Conservation (phyloP, 2,797 vertebrate species). For the Odontamblyopus lacepedii region DNA sequence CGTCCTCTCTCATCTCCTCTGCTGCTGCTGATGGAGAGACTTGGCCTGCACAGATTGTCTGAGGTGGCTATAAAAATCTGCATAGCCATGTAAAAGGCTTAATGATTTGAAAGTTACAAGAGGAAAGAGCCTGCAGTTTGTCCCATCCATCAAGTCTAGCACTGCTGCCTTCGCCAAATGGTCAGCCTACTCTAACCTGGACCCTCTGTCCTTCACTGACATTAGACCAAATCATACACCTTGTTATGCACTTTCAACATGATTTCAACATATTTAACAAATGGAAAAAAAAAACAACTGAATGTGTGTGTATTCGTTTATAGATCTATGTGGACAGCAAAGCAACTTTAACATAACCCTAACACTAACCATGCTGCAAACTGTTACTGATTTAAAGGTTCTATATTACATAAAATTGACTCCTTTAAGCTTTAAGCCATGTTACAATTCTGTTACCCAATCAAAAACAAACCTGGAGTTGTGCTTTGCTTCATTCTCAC, state of each 20-base stretch:
- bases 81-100: conserved; percentile 78
- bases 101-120: conserved; percentile 84
- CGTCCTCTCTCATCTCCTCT: conserved; percentile 14
- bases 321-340: conserved; percentile 35
- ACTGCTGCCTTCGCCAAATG: conserved; percentile 70
- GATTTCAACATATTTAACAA: not conserved
- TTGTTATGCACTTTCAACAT: conserved; percentile 1
- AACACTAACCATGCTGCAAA: conserved; percentile 54
- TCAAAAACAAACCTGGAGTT: too few relatives aligned
- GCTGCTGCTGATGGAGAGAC: conserved; percentile 39
- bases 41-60: conserved; percentile 52
- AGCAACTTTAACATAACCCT: conserved; percentile 50
- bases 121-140: conserved; percentile 72
- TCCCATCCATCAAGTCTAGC: conserved; percentile 80
- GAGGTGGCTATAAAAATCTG: conserved; percentile 74
- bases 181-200: conserved; percentile 74
- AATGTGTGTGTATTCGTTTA: conserved; percentile 10
- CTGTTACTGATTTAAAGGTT: conserved; percentile 56
- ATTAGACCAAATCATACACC: conserved; percentile 24
- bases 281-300: not conserved
- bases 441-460: too few relatives aligned
- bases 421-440: too few relatives aligned
- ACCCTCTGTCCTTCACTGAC: conserved; percentile 23
- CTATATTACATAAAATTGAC: too few relatives aligned
- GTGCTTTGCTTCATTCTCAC: too few relatives aligned